Evolutionary conservation across 1,140 invertebrate species (phyloP).

Genomic region (Temnothorax curvispinosus): DNA sequence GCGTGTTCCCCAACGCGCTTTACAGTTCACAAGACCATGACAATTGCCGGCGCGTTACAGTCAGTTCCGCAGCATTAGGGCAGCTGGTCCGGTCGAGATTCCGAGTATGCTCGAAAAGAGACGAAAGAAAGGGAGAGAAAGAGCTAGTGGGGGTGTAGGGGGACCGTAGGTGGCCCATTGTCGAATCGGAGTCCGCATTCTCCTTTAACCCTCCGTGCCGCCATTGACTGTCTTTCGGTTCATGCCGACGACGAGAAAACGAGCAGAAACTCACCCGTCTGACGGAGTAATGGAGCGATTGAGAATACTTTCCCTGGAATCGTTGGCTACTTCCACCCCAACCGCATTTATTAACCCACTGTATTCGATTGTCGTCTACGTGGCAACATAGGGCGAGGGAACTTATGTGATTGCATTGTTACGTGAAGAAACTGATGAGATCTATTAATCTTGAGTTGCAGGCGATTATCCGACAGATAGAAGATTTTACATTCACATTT

Average conservation of each 20-base stretch:
- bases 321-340: conserved; percentile 19
- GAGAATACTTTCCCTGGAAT: conserved; percentile 37
- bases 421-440: neutral
- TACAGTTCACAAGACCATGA: conserved; percentile 61
- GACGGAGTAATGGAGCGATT: conserved; percentile 52
- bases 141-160: conserved; percentile 2
- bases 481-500: neutral
- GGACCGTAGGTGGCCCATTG: conserved; percentile 72
- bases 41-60: conserved; percentile 62
- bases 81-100: conserved; percentile 69
- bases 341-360: conserved; percentile 28
- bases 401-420: conserved; percentile 9
- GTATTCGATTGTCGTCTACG: conserved; percentile 26
- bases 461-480: neutral
- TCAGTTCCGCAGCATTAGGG: conserved; percentile 58
- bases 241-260: conserved; percentile 54
- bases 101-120: conserved; percentile 49
- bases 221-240: conserved; percentile 69
- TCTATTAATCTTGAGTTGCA: neutral
- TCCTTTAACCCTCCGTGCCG: conserved; percentile 66
- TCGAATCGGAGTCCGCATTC: conserved; percentile 66
- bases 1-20: conserved; percentile 55
- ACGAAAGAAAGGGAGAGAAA: conserved; percentile 24
- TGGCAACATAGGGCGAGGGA: neutral
- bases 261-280: conserved; percentile 3